Evolutionary conservation across 1,140 invertebrate genomes (phyloP), one percentile per base, ranked within the genome.

Genomic region (Chelonus insularis): DNA sequence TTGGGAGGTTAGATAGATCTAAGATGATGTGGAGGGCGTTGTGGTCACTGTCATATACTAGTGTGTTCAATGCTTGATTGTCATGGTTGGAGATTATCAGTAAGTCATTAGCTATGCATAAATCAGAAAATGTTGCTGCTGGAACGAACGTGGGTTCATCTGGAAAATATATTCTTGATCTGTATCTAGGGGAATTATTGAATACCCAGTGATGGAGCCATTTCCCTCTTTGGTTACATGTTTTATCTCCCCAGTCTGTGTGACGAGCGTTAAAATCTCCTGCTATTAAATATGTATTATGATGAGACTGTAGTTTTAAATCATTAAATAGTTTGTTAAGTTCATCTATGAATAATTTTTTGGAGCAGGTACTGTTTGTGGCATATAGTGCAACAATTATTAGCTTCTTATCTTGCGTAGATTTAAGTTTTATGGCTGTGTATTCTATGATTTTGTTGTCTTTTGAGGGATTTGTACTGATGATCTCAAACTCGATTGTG

Each of bases 21-120:
- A 59, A 9, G 18, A 11, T 1, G 0, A 63, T 34, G 6, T 11
- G 7, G 4, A 63, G 6, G 0, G 54, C 39, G 0, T 57, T 48
- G 23, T 64, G 58, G n/a, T 65, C 51, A 1, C 57, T 63, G 12
- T 63, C 62, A 16, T 58, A 55, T 0, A 11, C 1, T 0, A 59
- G 7, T 0, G 57, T 56, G n/a, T 48, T 18, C 0, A 63, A 1
- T 11, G 52, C 11, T 0, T 48, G 14, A 8, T 39, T 12, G 0
- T 4, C 18, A 0, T 5, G 2, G 4, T 47, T 12, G 9, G 14
- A 6, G 34, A 64, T 16, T n/a, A 48, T 18, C 11, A 61, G 14
- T 20, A 48, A 51, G 0, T 8, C 7, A 34, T 66, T 54, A 7
- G 37, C 14, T 0, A 66, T 50, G 11, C 45, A 60, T 1, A 57